Conservation (phyloP, 1,140 invertebrate species). For the Aphaenogaster floridana region DNA sequence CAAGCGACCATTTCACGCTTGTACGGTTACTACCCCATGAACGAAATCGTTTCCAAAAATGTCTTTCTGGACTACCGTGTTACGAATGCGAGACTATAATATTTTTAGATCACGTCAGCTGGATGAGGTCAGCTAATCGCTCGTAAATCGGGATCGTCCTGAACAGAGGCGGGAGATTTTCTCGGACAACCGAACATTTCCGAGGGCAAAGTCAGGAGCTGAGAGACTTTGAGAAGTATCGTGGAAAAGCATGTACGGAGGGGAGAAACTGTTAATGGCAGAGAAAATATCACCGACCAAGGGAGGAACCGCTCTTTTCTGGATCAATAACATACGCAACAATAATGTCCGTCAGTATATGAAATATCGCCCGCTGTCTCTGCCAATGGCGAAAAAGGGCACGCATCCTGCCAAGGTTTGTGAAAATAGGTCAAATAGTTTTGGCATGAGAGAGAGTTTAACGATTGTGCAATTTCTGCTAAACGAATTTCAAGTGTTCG, state of each 20-base stretch:
- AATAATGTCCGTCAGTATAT: constrained; percentile 64
- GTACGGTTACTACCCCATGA: not conserved
- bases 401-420: not conserved
- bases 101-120: constrained; percentile 10
- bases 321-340: constrained; percentile 75
- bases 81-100: not conserved
- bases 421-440: constrained; percentile 5
- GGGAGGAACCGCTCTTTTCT: not conserved
- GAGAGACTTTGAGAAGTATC: not conserved
- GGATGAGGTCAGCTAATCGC: constrained; percentile 47
- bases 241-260: not conserved
- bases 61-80: not conserved
- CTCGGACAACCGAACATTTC: constrained; percentile 6
- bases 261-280: not conserved
- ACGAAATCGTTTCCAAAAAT: constrained; percentile 13
- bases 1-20: not conserved
- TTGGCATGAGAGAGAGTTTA: not conserved
- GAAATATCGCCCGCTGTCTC: constrained; percentile 56
- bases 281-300: constrained; percentile 65
- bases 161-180: constrained; percentile 46
- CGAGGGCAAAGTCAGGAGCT: not conserved
- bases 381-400: constrained; percentile 66
- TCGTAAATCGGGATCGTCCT: constrained; percentile 55
- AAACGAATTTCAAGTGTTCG: not conserved
- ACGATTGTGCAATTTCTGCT: constrained; percentile 7